phyloP scores from a whole-genome alignment of 2,888 invertebrate species.

The Cabera pusaria region DNA sequence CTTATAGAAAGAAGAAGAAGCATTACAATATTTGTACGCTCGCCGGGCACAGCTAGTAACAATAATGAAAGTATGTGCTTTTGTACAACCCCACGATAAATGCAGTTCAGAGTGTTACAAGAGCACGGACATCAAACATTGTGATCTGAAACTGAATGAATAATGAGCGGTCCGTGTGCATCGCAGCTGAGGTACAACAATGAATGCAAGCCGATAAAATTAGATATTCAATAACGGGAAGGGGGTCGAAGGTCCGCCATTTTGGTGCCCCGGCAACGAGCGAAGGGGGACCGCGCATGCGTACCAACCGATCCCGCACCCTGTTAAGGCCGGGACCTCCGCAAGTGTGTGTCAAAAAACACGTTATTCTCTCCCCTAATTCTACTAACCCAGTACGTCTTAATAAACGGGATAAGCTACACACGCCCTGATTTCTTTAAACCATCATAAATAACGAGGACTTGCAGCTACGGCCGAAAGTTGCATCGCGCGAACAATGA shows the following conservation, averaged over 20 bases:
- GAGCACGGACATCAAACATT: slow-evolving; percentile 6
- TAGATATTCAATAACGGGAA: slow-evolving; percentile 81
- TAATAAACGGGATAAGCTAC: slow-evolving; percentile 62
- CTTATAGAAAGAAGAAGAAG: too few relatives aligned
- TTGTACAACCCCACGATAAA: slow-evolving; percentile 9
- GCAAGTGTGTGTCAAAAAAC: slow-evolving; percentile 79
- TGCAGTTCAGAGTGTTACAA: slow-evolving; percentile 21
- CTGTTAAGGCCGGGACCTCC: slow-evolving; percentile 72
- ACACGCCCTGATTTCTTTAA: slow-evolving; percentile 49
- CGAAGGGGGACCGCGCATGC: slow-evolving; percentile 77
- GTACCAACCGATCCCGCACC: slow-evolving; percentile 69
- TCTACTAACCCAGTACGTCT: slow-evolving; percentile 78
- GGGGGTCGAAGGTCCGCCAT: slow-evolving; percentile 79
- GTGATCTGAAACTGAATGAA: slow-evolving; percentile 31
- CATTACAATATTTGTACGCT: too few relatives aligned
- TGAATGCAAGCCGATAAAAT: slow-evolving; percentile 76
- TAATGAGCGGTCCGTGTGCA: slow-evolving; percentile 50
- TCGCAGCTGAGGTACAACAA: slow-evolving; percentile 55
- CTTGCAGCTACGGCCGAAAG: slow-evolving; percentile 19
- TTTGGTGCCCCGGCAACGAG: slow-evolving; percentile 68
- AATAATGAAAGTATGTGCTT: too few relatives aligned
- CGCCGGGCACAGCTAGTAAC: too few relatives aligned
- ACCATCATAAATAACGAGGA: too few relatives aligned
- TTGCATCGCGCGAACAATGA: slow-evolving; percentile 55
- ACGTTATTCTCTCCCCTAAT: slow-evolving; percentile 79